Evolutionary conservation across 2,113 vertebrate genomes (phyloP).

Genomic region (Chunga burmeisteri): DNA sequence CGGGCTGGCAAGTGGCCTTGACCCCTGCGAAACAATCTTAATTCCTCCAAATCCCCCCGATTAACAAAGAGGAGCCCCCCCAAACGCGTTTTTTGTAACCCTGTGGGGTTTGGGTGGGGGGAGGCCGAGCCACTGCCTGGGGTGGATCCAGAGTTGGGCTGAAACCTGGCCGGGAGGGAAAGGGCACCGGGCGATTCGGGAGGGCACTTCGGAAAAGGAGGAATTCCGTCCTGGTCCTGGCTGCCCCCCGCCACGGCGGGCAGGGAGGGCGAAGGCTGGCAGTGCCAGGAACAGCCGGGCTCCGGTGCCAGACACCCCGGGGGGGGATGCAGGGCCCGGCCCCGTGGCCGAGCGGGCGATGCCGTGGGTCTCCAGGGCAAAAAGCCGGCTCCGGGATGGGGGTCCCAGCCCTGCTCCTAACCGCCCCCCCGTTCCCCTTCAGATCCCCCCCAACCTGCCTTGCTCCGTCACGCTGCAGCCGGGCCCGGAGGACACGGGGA

Average conservation of each 20-base stretch:
- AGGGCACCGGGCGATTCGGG: neutral
- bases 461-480: constrained; percentile 96
- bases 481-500: constrained; percentile 92
- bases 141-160: too few relatives aligned
- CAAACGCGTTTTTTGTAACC: neutral
- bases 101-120: neutral
- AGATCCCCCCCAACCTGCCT: constrained; percentile 93
- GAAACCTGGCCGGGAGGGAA: neutral
- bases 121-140: neutral
- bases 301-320: neutral
- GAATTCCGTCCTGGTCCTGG: neutral
- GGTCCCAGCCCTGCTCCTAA: neutral
- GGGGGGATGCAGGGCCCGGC: neutral
- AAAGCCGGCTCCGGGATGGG: neutral
- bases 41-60: neutral
- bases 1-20: neutral
- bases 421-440: neutral
- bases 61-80: neutral
- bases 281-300: neutral
- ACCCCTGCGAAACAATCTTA: neutral
- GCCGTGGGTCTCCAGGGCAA: neutral
- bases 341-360: too few relatives aligned
- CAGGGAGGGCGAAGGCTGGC: neutral
- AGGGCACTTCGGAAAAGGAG: neutral
- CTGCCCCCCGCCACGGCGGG: neutral